phyloP scores from a whole-genome alignment of 2,797 vertebrate genomes.

The Gymnodraco acuticeps region DNA sequence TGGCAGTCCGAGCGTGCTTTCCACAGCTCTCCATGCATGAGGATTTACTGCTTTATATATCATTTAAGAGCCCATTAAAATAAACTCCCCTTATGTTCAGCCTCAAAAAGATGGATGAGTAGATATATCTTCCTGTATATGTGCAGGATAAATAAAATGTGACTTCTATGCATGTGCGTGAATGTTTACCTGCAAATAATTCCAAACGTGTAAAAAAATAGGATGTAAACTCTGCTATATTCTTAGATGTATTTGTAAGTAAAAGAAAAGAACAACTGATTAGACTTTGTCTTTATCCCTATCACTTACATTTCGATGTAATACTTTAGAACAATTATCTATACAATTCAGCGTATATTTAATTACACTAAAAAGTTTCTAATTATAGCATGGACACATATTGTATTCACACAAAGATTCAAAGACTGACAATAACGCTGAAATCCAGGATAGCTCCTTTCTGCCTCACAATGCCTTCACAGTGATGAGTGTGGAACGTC shows the following conservation, averaged over 20 bases:
- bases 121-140: slow-evolving; percentile 31
- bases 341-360: neutral
- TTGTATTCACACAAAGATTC: neutral
- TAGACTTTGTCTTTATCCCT: neutral
- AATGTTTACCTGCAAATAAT: slow-evolving; percentile 17
- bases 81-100: slow-evolving; percentile 58
- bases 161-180: slow-evolving; percentile 1
- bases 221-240: no score
- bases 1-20: slow-evolving; percentile 45
- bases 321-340: neutral
- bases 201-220: neutral
- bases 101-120: slow-evolving; percentile 35
- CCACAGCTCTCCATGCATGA: slow-evolving; percentile 40
- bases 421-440: neutral
- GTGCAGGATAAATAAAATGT: slow-evolving; percentile 40
- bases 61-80: slow-evolving; percentile 69
- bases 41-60: slow-evolving; percentile 72
- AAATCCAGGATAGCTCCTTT: neutral
- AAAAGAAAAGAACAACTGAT: neutral
- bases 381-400: neutral
- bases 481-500: slow-evolving; percentile 26
- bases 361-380: neutral
- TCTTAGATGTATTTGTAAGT: no score
- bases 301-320: neutral
- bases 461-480: slow-evolving; percentile 22